Evolutionary conservation across 2,113 vertebrate species (phyloP).

Genomic region (Grallaria varia): DNA sequence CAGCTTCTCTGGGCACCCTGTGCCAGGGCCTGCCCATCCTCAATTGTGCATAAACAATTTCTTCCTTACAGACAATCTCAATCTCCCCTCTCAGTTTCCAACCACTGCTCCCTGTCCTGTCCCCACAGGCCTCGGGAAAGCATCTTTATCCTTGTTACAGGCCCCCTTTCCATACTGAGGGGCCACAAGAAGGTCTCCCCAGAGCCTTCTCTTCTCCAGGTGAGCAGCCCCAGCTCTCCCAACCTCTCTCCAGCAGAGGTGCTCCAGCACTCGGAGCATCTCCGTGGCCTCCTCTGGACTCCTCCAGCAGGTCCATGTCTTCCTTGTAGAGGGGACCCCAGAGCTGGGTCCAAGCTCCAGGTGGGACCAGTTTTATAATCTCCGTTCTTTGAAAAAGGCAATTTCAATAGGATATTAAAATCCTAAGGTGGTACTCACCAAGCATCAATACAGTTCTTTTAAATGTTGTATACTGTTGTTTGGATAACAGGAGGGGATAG

Average conservation of each 20-base stretch:
- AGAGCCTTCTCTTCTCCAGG: not conserved
- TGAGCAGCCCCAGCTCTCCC: not conserved
- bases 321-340: not conserved
- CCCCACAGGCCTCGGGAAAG: not conserved
- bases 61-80: not conserved
- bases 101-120: not conserved
- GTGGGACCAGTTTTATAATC: not conserved
- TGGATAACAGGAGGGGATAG: not conserved
- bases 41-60: not conserved
- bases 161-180: not conserved
- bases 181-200: not conserved
- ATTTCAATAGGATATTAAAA: not conserved
- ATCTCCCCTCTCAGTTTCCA: not conserved
- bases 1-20: not conserved
- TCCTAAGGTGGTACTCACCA: not conserved
- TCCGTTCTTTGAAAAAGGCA: not conserved
- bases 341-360: not conserved
- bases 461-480: not conserved
- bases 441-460: not conserved
- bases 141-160: not conserved
- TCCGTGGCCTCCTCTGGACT: accelerated
- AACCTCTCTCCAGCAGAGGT: not conserved
- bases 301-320: not conserved
- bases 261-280: not conserved
- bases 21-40: not conserved